A percentile compares a stretch with the other conserved stretches of the same genome.
phyloP scores from a whole-genome alignment of 1,140 invertebrate genomes.

The Gonatopus flavifemur region DNA sequence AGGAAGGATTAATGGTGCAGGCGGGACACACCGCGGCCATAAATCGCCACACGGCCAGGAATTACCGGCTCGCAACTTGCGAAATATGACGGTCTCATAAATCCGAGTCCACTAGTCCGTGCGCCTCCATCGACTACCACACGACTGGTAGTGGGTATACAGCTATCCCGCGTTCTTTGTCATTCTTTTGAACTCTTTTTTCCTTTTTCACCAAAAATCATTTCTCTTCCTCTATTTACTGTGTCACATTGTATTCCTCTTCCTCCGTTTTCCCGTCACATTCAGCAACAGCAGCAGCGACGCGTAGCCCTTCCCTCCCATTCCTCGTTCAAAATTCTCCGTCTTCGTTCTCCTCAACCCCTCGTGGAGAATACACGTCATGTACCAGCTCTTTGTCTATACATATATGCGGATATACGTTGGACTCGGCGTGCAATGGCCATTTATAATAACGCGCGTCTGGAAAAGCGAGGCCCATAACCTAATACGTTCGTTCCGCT shows the following conservation, averaged over 20 bases:
- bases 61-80: conserved; percentile 58
- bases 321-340: too few relatives aligned
- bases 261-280: conserved; percentile 17
- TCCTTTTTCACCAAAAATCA: conserved; percentile 28
- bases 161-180: too few relatives aligned
- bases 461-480: conserved; percentile 41
- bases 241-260: conserved; percentile 6
- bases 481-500: conserved; percentile 37
- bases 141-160: too few relatives aligned
- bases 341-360: conserved; percentile 17
- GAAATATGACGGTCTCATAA: conserved; percentile 59
- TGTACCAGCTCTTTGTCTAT: conserved; percentile 20
- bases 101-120: conserved; percentile 47
- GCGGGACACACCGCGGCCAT: conserved; percentile 55
- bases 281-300: not conserved
- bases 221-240: conserved; percentile 26
- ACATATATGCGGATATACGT: too few relatives aligned
- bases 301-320: too few relatives aligned
- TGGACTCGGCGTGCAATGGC: conserved; percentile 34
- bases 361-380: conserved; percentile 17
- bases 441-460: conserved; percentile 40
- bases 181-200: too few relatives aligned
- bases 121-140: conserved; percentile 38
- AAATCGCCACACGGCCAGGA: conserved; percentile 55
- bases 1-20: conserved; percentile 58